Evolutionary conservation across 2,888 invertebrate genomes (phyloP).

Genomic region (Allolobophora icterica): DNA sequence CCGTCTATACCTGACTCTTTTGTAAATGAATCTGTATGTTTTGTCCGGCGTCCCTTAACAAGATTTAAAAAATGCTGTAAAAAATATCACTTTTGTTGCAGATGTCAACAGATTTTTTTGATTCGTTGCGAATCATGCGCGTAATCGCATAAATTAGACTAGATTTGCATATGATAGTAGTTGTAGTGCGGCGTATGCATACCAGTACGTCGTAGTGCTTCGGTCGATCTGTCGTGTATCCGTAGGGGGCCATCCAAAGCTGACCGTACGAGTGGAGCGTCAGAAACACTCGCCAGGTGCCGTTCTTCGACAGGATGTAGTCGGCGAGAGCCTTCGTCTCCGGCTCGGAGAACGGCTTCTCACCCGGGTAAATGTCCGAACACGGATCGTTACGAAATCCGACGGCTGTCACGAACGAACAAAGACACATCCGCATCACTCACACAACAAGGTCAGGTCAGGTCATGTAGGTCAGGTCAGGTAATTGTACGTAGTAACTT

Average conservation of each 20-base stretch:
- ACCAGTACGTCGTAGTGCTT: not conserved
- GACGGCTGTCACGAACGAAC: not conserved
- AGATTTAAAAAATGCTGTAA: too few relatives aligned
- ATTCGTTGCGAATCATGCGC: too few relatives aligned
- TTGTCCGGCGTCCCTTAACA: too few relatives aligned
- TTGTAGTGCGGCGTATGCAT: not conserved
- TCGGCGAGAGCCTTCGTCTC: conserved; percentile 42
- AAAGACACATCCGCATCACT: not conserved
- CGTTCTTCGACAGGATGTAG: conserved; percentile 31
- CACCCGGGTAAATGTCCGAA: conserved; percentile 45
- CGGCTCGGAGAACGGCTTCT: conserved; percentile 43
- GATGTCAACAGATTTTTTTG: too few relatives aligned
- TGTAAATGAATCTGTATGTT: too few relatives aligned
- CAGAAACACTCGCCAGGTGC: conserved; percentile 70
- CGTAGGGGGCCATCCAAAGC: conserved; percentile 65
- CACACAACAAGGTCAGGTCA: not conserved
- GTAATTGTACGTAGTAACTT: too few relatives aligned
- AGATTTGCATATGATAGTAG: not conserved
- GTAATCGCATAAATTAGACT: not conserved
- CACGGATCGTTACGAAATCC: conserved; percentile 43
- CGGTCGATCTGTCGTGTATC: conserved; percentile 54
- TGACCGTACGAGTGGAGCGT: conserved; percentile 78
- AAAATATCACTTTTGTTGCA: too few relatives aligned
- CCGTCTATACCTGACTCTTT: too few relatives aligned
- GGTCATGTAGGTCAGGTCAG: too few relatives aligned